These are phyloP conservation scores for Drosophila punjabiensis DNA, from an alignment of 1,140 invertebrate genomes.

Conservation along the genomic window DNA sequence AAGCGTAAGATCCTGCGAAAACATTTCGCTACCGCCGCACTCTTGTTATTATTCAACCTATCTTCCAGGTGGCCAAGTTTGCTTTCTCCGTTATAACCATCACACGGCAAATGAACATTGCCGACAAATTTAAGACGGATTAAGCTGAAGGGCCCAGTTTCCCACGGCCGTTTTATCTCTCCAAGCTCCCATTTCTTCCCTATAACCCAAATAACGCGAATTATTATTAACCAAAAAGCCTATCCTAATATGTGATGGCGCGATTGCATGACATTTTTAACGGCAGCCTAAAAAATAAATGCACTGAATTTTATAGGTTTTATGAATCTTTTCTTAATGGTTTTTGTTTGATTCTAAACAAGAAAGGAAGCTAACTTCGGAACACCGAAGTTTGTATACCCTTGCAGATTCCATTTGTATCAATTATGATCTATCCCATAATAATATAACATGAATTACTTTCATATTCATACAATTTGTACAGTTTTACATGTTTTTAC, in stretches of 20 bases:
- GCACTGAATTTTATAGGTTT: too few relatives aligned
- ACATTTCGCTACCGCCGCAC: neutral
- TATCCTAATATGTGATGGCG: neutral
- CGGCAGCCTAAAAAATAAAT: too few relatives aligned
- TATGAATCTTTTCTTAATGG: too few relatives aligned
- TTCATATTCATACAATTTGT: too few relatives aligned
- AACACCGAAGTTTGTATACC: too few relatives aligned
- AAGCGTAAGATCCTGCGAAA: conserved; percentile 52
- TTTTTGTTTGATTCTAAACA: too few relatives aligned
- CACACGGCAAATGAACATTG: conserved; percentile 69
- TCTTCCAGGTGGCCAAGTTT: conserved; percentile 64
- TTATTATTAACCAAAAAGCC: neutral
- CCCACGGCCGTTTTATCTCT: neutral
- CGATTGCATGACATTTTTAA: too few relatives aligned
- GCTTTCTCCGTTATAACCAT: conserved; percentile 76
- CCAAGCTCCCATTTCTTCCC: neutral
- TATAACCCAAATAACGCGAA: neutral
- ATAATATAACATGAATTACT: too few relatives aligned
- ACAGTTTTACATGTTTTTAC: too few relatives aligned
- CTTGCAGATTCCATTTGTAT: too few relatives aligned
- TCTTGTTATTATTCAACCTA: neutral
- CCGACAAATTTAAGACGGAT: conserved; percentile 71
- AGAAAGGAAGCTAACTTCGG: too few relatives aligned
- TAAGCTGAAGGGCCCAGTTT: conserved; percentile 7
- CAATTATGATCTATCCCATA: too few relatives aligned